Percentiles rank a stretch among this genome's conserved stretches.
Evolutionary conservation across 1,140 invertebrate genomes (phyloP).

Genomic region (Galleria mellonella): DNA sequence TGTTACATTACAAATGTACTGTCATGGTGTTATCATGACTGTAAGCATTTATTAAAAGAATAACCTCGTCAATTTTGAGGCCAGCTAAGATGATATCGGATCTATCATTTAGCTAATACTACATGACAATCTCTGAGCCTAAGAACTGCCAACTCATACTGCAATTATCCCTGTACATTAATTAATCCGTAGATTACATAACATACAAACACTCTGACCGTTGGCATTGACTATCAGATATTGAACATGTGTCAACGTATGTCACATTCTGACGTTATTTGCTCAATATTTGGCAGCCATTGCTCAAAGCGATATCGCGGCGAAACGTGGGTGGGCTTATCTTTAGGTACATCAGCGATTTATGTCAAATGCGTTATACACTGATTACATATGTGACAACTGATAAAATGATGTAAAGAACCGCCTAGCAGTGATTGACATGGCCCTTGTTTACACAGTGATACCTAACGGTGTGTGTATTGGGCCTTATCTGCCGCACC

Average conservation of each 20-base stretch:
- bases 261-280: conserved; percentile 1
- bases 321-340: conserved; percentile 66
- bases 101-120: too few relatives aligned
- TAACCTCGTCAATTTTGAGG: too few relatives aligned
- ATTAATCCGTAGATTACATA: too few relatives aligned
- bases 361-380: conserved; percentile 69
- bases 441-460: conserved; percentile 49
- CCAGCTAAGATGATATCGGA: too few relatives aligned
- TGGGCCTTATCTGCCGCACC: conserved; percentile 51
- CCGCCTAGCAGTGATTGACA: conserved; percentile 67
- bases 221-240: background rate
- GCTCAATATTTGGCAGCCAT: conserved; percentile 28
- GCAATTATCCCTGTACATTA: too few relatives aligned
- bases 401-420: conserved; percentile 64
- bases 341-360: conserved; percentile 57
- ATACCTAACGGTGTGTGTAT: conserved; percentile 49
- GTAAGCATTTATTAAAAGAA: too few relatives aligned
- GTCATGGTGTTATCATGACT: too few relatives aligned
- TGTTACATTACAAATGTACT: too few relatives aligned
- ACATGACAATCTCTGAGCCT: too few relatives aligned
- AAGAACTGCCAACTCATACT: too few relatives aligned
- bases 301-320: conserved; percentile 38
- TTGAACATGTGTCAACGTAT: background rate
- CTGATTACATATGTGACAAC: conserved; percentile 60
- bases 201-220: too few relatives aligned